Base-by-base conservation (phyloP, 2,888 invertebrate species). In the Athrips mouffetella region DNA sequence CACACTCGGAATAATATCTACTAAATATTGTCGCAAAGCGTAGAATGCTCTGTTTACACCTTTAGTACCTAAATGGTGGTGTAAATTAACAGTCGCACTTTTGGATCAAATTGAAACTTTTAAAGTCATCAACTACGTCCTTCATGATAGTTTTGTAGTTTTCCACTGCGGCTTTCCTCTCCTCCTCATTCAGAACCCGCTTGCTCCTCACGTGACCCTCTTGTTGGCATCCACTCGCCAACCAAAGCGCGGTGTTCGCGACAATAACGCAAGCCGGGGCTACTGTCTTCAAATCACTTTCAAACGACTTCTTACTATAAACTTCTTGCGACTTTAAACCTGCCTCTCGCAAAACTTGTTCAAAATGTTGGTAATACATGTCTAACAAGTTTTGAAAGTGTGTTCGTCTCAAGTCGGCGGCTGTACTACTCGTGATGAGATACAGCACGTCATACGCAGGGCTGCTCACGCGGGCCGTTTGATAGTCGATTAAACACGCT, bases 151-250 rank as follows among this genome's bases (percentile, higher is more conserved):
- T 54, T 55, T 63, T 83, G 55, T 83, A 87, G 41, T 59, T 62
- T 3, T 65, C 50, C 3, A 62, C 58, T 31, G 85, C 84, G 5
- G 46, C 45, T 3, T 60, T 48, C 50, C 67, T 76, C 48, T 84
- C 81, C 48, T 68, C 66, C 1, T 61, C 55, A 2, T 48, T 58
- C 35, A 57, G 73, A 18, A 74, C 52, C 3, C 59, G 55, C 55
- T 81, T 87, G 53, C 86, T 87, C 40, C 68, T 71, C 0, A 87
- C 80, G 70, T 85, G 81, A 0, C 87, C 88, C 49, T 81, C 86
- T 58, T 80, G 66, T 55, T 87, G 87, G 29, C 86, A 56, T 0
- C 87, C 87, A 55, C 68, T 74, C 1, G 68, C 70, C 1, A 87
- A 58, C 86, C 87, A 87, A 8, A 84, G 44, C 1, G 86, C 82